Evolutionary conservation across 1,140 invertebrate genomes (phyloP), one percentile per base, ranked within the genome.

Genomic region (Leptinotarsa texana): DNA sequence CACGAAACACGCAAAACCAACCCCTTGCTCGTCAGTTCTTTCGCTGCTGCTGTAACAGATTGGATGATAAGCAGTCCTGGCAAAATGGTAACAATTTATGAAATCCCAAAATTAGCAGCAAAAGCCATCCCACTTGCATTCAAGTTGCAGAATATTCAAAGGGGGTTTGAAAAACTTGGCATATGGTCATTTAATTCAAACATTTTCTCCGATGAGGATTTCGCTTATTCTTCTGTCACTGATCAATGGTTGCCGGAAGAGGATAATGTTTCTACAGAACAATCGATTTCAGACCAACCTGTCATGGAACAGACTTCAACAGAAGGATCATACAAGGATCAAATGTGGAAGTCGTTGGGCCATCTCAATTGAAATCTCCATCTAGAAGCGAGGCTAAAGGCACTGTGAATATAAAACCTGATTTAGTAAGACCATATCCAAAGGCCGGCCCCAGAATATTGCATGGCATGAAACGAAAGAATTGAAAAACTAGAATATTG

Each of bases 221-320:
- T 72, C 71, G 11, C 24, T 72, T 72, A 48, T 33, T 72, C 71
- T 72, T 72, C 71, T 65, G 63, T 63, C 21, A 63, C 63, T 21
- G 63, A 63, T 63, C 63, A 1, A 4, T 17, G 63, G 8, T 22
- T 63, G 6, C 18, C 63, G 15, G 2, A 3, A 63, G 13, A 63
- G 27, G 27, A 63, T 3, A 24, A 63, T 63, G 21, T 0, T 63
- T 6, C 1, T 63, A n/a, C 21, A 72, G 71, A 72, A 0, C 21
- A 72, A 42, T 57, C 61, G 0, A 24, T 27, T 63, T 6, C 61
- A 72, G 27, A 63, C 24, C 47, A 62, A 72, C 18, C 18, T 17
- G 51, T n/a, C 18, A 13, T 0, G 24, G 18, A 63, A 27, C 6
- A 5, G 27, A 0, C 27, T 27, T 5, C 27, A 27, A 27, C 0